These are phyloP conservation scores for Crocallis elinguaria DNA, from an alignment of 2,888 invertebrate species.

Conservation along the genomic window DNA sequence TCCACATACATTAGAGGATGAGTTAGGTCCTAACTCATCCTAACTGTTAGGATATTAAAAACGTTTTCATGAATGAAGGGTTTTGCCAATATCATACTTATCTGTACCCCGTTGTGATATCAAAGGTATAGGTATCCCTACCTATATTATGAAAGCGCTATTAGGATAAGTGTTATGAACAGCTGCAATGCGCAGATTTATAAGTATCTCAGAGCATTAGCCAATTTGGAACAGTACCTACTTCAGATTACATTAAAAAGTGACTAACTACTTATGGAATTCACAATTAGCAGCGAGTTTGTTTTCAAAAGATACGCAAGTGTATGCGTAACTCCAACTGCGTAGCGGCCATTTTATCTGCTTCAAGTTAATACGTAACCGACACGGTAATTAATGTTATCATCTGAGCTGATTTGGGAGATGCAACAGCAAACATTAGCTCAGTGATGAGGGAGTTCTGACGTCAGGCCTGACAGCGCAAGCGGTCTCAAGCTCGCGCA, in stretches of 20 bases:
- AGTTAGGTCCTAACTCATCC: too few relatives aligned
- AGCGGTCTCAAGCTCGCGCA: neutral
- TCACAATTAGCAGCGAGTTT: neutral
- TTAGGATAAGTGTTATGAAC: neutral
- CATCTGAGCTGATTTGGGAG: conserved; percentile 13
- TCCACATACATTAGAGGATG: neutral
- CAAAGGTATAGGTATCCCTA: too few relatives aligned
- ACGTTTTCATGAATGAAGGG: too few relatives aligned
- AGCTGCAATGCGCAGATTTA: conserved; percentile 8
- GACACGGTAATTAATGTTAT: conserved; percentile 6
- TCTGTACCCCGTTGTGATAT: too few relatives aligned
- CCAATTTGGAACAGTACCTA: neutral
- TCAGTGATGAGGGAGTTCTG: conserved; percentile 4
- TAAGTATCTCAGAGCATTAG: conserved; percentile 1
- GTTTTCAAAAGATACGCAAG: neutral
- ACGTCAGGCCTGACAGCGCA: conserved; percentile 30
- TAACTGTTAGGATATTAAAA: too few relatives aligned
- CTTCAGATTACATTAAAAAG: neutral
- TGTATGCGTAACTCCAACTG: conserved; percentile 3
- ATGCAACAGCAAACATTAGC: conserved; percentile 21
- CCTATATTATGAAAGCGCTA: too few relatives aligned
- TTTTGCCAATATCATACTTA: too few relatives aligned
- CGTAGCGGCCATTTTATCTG: conserved; percentile 3
- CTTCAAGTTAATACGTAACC: neutral
- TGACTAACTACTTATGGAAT: too few relatives aligned